Conservation (phyloP, 2,888 invertebrate genomes). For the Trachelus troglodyta region DNA sequence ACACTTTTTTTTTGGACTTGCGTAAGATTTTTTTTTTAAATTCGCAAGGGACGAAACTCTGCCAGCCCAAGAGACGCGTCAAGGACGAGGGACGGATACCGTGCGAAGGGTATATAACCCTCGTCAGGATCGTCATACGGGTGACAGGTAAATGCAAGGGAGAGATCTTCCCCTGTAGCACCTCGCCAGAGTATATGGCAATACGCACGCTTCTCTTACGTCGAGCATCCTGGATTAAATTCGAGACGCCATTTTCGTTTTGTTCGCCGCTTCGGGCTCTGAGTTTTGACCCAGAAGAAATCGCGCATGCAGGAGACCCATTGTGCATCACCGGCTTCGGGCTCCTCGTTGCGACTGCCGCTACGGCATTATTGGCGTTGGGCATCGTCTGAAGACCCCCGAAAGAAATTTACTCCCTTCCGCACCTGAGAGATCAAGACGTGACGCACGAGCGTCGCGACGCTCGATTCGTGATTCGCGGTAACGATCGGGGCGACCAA, state of each 20-base stretch:
- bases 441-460: no score
- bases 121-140: constrained; percentile 62
- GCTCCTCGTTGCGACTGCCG: not conserved
- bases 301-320: constrained; percentile 23
- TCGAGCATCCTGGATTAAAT: constrained; percentile 53
- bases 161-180: not conserved
- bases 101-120: constrained; percentile 45
- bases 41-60: no score
- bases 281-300: constrained; percentile 41
- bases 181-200: not conserved
- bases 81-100: constrained; percentile 34
- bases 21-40: no score
- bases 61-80: constrained; percentile 22
- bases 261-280: constrained; percentile 37
- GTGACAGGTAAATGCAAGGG: constrained; percentile 59
- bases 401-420: no score
- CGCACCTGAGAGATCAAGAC: no score
- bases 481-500: no score
- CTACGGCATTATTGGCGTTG: not conserved
- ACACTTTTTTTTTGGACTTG: no score
- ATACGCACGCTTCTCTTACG: constrained; percentile 22
- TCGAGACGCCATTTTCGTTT: constrained; percentile 40
- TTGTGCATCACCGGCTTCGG: not conserved
- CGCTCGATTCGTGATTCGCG: no score
- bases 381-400: not conserved